Evolutionary conservation across 1,140 invertebrate genomes (phyloP), one percentile per base, ranked within the genome.

Genomic region (Pseudomyrmex cubaensis): DNA sequence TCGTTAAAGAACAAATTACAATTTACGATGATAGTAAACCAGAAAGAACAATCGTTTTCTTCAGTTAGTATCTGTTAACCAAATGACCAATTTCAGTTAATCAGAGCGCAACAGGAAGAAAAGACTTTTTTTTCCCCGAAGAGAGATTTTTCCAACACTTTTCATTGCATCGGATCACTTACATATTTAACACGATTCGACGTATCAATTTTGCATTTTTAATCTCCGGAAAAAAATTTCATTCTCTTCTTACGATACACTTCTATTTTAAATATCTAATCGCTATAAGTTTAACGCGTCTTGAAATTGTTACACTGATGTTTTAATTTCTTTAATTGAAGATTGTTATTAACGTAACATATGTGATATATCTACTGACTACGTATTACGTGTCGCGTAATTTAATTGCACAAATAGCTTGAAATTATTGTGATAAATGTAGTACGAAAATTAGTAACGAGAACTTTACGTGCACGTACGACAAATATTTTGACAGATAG

Each of bases 81-180:
- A 46, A 66, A 64, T 52, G n/a, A 35, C n/a, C n/a, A 54, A 67
- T 77, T 66, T 66, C 12, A 5, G 12, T 76, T 66, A 20, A 66
- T 15, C 22, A 76, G 7, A 54, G 25, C 13, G 61, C 50, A 54
- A 77, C 25, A 66, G 25, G 9, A 35, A n/a, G 2, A 3, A 17
- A 44, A 1, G 13, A 48, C 8, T n/a, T 46, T 64, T 25, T 22
- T 66, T 50, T 64, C 54, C 7, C 25, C 2, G 20, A 2, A 12
- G 61, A 22, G 17, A 22, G 8, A 66, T 54, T 52, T 66, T 9
- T 77, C 48, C n/a, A 54, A 66, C 12, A 7, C 22, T 76, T n/a
- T 5, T 4, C 52, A 66, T 44, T 67, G 66, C 48, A 66, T 76
- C 35, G 5, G 0, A 35, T 35, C 35, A 7, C 35, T 35, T 25